Evolutionary conservation across 2,113 vertebrate genomes (phyloP).

Genomic region (Eidolon helvum): DNA sequence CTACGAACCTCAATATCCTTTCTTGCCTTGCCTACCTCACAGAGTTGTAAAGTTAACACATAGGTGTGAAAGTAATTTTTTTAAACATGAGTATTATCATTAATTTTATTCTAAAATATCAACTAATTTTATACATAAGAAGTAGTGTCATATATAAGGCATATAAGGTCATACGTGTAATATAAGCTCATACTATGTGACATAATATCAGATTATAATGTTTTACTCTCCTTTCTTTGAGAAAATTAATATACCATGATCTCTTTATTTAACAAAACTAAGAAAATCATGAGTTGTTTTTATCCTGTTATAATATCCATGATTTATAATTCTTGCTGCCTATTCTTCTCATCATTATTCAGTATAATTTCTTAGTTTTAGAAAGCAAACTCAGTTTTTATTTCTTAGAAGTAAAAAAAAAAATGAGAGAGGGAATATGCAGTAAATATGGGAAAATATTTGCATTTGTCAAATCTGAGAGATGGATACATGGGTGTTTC

Average conservation of each 20-base stretch:
- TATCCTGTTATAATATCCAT: neutral
- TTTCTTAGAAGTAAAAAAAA: neutral
- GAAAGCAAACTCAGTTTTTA: slow-evolving; percentile 19
- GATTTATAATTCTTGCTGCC: slow-evolving; percentile 10
- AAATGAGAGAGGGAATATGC: neutral
- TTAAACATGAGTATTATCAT: neutral
- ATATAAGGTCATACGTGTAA: neutral
- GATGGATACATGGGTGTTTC: neutral
- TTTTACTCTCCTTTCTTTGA: neutral
- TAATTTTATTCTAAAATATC: slow-evolving; percentile 26
- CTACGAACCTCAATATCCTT: neutral
- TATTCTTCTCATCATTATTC: slow-evolving; percentile 13
- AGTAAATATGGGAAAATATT: slow-evolving; percentile 21
- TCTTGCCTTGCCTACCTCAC: neutral
- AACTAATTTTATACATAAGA: neutral
- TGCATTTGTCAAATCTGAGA: neutral
- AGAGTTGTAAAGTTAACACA: slow-evolving; percentile 6
- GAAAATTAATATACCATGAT: neutral
- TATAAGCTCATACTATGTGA: neutral
- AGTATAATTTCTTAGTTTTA: slow-evolving; percentile 1
- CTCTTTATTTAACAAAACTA: neutral
- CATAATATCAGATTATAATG: neutral
- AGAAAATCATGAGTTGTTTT: slow-evolving; percentile 29
- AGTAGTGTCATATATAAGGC: neutral
- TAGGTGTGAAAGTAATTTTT: neutral